Conservation (phyloP, 2,888 invertebrate species). For the Mimachlamys varia region DNA sequence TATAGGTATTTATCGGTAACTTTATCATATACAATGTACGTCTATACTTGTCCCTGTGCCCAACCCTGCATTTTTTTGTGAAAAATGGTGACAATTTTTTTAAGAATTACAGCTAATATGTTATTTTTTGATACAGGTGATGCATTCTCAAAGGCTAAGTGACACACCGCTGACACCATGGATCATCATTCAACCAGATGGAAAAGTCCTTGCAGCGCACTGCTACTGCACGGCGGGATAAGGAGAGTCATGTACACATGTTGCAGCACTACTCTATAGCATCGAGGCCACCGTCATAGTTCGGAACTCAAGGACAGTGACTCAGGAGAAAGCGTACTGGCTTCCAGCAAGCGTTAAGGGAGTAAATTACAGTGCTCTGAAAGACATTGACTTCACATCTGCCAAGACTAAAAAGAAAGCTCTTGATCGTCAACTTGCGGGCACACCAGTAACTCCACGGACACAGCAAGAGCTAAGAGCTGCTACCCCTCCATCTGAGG, state of each 20-base stretch:
- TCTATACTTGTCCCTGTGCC: too few species aligned
- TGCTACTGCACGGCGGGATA: slow-evolving; percentile 64
- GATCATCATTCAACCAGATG: slow-evolving; percentile 47
- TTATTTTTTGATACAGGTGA: slow-evolving; percentile 49
- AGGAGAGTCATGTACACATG: slow-evolving; percentile 61
- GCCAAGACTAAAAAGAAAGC: background rate
- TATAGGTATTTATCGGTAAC: too few species aligned
- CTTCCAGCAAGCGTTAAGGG: slow-evolving; percentile 13
- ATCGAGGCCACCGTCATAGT: slow-evolving; percentile 55
- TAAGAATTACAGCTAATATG: too few species aligned
- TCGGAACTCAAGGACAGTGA: slow-evolving; percentile 54
- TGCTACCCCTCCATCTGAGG: background rate
- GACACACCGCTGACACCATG: slow-evolving; percentile 54
- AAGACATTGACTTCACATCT: slow-evolving; percentile 39
- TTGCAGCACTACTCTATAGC: slow-evolving; percentile 57
- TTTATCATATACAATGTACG: too few species aligned
- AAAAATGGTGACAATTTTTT: too few species aligned
- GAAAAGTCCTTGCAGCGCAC: slow-evolving; percentile 53
- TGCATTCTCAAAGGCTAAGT: slow-evolving; percentile 51
- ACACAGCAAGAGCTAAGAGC: too few species aligned
- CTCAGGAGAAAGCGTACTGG: slow-evolving; percentile 58
- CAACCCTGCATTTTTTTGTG: too few species aligned
- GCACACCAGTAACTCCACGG: background rate
- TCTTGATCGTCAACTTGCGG: background rate
- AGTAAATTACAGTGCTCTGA: background rate